Conservation (phyloP, 2,113 vertebrate genomes). For the Pomatostomus ruficeps region DNA sequence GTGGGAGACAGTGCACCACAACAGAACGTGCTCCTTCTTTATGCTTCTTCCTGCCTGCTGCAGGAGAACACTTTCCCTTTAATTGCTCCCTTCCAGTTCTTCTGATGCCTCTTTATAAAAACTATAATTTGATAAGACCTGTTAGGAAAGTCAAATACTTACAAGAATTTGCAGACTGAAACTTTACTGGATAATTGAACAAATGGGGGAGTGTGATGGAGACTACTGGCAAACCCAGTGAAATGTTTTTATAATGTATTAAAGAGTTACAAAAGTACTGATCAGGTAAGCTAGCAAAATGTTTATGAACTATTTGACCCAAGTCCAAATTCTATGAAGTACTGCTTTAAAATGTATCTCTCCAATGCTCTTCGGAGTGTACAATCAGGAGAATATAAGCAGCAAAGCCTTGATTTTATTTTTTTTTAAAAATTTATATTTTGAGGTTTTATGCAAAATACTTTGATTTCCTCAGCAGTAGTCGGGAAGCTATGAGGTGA, state of each 20-base stretch:
- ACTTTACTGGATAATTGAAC: not conserved
- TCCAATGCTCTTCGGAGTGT: not conserved
- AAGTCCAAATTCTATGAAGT: not conserved
- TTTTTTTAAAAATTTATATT: not conserved
- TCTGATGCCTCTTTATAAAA: not conserved
- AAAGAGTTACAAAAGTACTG: not conserved
- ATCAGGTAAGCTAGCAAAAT: not conserved
- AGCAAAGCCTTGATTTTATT: not conserved
- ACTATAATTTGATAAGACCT: not conserved
- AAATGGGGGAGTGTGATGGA: not conserved
- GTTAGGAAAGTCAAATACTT: not conserved
- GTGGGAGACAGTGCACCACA: not conserved
- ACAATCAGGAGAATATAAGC: not conserved
- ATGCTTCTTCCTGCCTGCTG: not conserved
- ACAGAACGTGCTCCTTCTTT: not conserved
- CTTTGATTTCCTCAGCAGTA: not conserved
- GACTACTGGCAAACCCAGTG: not conserved
- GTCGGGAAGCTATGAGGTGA: not conserved
- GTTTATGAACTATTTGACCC: not conserved
- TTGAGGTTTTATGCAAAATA: not conserved
- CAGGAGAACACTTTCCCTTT: not conserved
- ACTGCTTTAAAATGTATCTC: not conserved
- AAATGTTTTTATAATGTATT: not conserved
- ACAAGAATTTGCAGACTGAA: not conserved
- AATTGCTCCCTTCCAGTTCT: not conserved